phyloP scores from a whole-genome alignment of 2,797 vertebrate genomes.

The Acomys russatus region DNA sequence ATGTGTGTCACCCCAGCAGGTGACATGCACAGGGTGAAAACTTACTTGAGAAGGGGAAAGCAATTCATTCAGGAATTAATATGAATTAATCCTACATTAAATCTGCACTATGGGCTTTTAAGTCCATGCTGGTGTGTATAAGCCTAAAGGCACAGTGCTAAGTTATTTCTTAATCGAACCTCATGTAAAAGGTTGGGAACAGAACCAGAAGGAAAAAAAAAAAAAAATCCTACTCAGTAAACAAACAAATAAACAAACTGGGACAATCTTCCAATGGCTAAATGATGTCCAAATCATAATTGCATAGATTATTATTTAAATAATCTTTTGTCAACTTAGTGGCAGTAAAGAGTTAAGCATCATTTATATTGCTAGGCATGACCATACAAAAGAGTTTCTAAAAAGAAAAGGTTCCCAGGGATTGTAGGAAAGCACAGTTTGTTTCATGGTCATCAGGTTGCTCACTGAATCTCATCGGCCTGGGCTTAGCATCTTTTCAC shows the following conservation, averaged over 20 bases:
- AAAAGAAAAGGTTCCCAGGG: constrained; percentile 73
- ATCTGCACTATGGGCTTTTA: background rate
- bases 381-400: constrained; percentile 62
- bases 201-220: constrained; percentile 42
- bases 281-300: background rate
- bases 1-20: background rate
- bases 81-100: constrained; percentile 33
- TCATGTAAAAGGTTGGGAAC: background rate
- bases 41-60: background rate
- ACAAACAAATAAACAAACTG: constrained; percentile 30
- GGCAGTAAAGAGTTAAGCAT: background rate
- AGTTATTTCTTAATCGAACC: background rate
- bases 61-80: constrained; percentile 16
- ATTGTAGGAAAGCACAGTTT: constrained; percentile 84
- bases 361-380: background rate
- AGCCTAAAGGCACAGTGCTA: background rate
- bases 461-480: constrained; percentile 91
- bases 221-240: background rate
- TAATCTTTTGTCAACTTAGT: constrained; percentile 22
- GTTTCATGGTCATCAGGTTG: constrained; percentile 90
- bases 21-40: background rate
- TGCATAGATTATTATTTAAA: constrained; percentile 57
- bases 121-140: fast-evolving
- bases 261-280: background rate
- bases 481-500: constrained; percentile 90